phyloP scores from a whole-genome alignment of 1,140 invertebrate species.

The Microplitis mediator region DNA sequence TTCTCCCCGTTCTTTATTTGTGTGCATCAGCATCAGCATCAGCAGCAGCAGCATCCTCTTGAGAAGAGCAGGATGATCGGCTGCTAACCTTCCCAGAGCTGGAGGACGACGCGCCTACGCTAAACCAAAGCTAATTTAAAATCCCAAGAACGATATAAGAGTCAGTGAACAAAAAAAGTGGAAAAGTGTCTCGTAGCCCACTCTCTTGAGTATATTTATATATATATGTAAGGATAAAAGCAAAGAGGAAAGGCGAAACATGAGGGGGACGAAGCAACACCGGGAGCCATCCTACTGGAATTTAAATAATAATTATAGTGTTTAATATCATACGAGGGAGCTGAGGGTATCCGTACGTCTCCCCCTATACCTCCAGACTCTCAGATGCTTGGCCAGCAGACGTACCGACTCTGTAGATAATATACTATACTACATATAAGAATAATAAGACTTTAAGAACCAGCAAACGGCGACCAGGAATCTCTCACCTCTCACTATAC shows the following conservation, averaged over 20 bases:
- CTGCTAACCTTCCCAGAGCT: constrained; percentile 12
- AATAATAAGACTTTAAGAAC: no score
- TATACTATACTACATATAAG: no score
- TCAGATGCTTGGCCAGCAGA: background rate
- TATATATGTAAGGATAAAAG: constrained; percentile 10
- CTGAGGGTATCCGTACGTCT: background rate
- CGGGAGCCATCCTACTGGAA: constrained; percentile 63
- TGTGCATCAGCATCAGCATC: constrained; percentile 23
- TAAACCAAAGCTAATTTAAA: constrained; percentile 55
- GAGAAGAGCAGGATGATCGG: constrained; percentile 22
- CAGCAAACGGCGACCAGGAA: constrained; percentile 6
- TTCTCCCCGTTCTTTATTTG: constrained; percentile 23
- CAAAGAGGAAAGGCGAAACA: constrained; percentile 16
- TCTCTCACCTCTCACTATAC: constrained; percentile 26
- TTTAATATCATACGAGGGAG: constrained; percentile 60
- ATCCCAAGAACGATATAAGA: constrained; percentile 49
- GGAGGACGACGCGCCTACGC: constrained; percentile 53
- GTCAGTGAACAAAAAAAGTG: constrained; percentile 19
- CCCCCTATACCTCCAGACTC: background rate
- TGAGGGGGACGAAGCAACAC: constrained; percentile 50
- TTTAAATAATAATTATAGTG: constrained; percentile 65
- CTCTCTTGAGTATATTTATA: background rate
- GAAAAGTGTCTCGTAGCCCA: background rate
- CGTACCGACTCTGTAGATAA: background rate
- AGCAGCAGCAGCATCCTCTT: constrained; percentile 4